Conservation (phyloP, 2,888 invertebrate species). For the Tigriopus californicus region DNA sequence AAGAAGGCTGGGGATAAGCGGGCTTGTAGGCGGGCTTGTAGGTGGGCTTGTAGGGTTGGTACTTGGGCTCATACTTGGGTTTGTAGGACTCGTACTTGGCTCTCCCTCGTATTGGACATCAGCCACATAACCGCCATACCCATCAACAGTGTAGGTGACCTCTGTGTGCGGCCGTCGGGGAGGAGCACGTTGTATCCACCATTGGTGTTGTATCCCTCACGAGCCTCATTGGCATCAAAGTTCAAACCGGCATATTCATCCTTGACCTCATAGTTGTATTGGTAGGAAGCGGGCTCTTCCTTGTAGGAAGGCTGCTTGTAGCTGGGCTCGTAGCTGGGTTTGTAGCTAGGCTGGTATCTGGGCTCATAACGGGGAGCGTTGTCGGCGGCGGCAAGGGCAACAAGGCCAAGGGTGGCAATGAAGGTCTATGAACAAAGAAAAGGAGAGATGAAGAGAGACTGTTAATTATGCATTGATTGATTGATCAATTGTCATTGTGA, state of each 20-base stretch:
- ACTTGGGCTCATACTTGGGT: background rate
- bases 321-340: background rate
- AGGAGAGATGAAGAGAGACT: too few species aligned
- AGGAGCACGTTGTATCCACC: background rate
- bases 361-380: background rate
- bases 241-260: conserved; percentile 5
- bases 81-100: conserved; percentile 8
- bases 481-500: too few species aligned
- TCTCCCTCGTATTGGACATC: conserved; percentile 4
- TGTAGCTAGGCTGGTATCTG: background rate
- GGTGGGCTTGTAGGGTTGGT: conserved; percentile 7
- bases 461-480: too few species aligned
- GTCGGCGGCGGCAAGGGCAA: background rate
- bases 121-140: conserved; percentile 1
- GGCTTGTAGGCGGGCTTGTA: conserved; percentile 1
- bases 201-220: conserved; percentile 8
- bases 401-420: background rate
- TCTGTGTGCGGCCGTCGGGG: conserved; percentile 4
- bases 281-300: conserved; percentile 5
- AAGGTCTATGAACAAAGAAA: background rate
- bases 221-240: conserved; percentile 8
- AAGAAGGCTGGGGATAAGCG: too few species aligned
- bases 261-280: conserved; percentile 1
- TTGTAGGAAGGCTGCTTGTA: conserved; percentile 1
- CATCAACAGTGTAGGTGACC: conserved; percentile 2